These are phyloP conservation scores for Tetramorium parvispinum DNA, from an alignment of 1,140 invertebrate genomes.

Conservation along the genomic window DNA sequence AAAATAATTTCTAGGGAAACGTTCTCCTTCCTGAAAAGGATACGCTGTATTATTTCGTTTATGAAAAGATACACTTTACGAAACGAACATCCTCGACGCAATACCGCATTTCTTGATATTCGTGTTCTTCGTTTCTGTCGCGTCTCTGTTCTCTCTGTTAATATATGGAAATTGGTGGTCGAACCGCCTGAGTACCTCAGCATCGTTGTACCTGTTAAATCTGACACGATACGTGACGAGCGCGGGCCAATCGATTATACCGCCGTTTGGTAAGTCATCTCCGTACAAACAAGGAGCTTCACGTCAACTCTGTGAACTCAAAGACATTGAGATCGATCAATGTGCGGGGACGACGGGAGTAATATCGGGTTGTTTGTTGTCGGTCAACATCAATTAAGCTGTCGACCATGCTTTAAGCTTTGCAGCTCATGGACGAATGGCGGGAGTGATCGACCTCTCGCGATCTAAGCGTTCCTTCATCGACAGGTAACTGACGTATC, in stretches of 20 bases:
- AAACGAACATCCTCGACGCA: not conserved
- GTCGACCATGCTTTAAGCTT: slow-evolving; percentile 41
- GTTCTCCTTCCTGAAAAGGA: not conserved
- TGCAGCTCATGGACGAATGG: slow-evolving; percentile 11
- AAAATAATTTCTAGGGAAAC: not conserved
- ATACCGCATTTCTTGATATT: not conserved
- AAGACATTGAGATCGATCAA: slow-evolving; percentile 59
- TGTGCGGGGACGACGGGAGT: slow-evolving; percentile 24
- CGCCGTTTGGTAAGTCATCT: slow-evolving; percentile 15
- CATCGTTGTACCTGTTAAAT: slow-evolving; percentile 47
- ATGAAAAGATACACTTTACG: not conserved
- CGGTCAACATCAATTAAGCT: slow-evolving; percentile 72
- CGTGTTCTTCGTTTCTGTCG: not conserved
- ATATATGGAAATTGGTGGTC: not conserved
- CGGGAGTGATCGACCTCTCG: slow-evolving; percentile 48
- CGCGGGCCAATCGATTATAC: slow-evolving; percentile 50
- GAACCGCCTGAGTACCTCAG: not conserved
- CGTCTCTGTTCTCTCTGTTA: not conserved
- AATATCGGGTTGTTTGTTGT: slow-evolving; percentile 68
- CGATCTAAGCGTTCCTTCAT: slow-evolving; percentile 22
- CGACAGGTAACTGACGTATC: slow-evolving; percentile 36
- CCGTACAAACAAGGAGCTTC: slow-evolving; percentile 28
- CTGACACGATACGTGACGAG: slow-evolving; percentile 50
- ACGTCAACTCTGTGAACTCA: slow-evolving; percentile 50
- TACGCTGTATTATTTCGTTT: not conserved